These are phyloP conservation scores for Phortica variegata DNA, from an alignment of 1,140 invertebrate genomes.

Conservation along the genomic window DNA sequence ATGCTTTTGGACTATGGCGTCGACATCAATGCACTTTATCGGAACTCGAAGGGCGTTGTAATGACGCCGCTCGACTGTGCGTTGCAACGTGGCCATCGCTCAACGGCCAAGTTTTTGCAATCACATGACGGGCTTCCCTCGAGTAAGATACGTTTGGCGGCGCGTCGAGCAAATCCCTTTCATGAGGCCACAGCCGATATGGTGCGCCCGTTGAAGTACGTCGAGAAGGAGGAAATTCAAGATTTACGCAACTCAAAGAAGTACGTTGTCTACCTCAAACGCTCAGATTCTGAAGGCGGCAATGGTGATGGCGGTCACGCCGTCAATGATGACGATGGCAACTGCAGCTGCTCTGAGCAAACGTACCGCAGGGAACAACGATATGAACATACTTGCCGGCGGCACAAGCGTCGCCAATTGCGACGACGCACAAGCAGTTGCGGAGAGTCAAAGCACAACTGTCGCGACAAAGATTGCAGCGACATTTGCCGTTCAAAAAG, in stretches of 20 bases:
- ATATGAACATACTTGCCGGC: constrained; percentile 30
- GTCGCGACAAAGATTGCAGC: constrained; percentile 23
- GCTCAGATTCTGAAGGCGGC: constrained; percentile 36
- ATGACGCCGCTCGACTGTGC: constrained; percentile 91
- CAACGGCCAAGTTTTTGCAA: constrained; percentile 90
- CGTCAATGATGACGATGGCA: constrained; percentile 1
- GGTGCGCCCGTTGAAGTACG: constrained; percentile 47
- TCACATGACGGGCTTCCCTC: constrained; percentile 84
- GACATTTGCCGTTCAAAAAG: constrained; percentile 55
- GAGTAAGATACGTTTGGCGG: constrained; percentile 62
- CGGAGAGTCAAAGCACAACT: constrained; percentile 37
- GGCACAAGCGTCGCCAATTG: constrained; percentile 28
- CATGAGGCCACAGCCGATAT: constrained; percentile 35
- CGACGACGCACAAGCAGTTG: constrained; percentile 49
- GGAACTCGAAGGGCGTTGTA: constrained; percentile 76
- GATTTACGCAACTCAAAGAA: constrained; percentile 48
- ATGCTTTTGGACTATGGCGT: constrained; percentile 79
- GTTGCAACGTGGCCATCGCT: constrained; percentile 77
- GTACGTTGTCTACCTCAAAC: constrained; percentile 48
- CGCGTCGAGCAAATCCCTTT: constrained; percentile 46
- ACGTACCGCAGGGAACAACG: constrained; percentile 44
- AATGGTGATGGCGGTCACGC: constrained; percentile 1
- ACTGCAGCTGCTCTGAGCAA: constrained; percentile 48
- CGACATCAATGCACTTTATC: constrained; percentile 79
- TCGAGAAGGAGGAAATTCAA: constrained; percentile 50